Base-by-base conservation (phyloP, 2,797 vertebrate species). In the Smutsia gigantea region DNA sequence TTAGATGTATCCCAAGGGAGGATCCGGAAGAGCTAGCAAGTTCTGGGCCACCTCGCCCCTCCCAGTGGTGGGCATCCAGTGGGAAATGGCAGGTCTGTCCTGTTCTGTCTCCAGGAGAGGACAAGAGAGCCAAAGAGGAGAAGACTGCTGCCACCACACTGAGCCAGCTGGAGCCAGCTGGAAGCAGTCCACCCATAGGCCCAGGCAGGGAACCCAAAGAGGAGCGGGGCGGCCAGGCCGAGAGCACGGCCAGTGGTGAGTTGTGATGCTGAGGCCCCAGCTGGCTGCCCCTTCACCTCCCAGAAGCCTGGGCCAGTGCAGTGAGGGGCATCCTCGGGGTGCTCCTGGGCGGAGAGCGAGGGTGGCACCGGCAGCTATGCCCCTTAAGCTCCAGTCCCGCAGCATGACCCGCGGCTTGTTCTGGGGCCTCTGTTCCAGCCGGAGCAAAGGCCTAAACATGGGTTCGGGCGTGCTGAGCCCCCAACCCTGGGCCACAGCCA, bases 91-190 rank as follows among this genome's bases (percentile, higher is more conserved):
- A 90, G 81, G 91, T 87, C 75, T 93, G 31, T 78, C 83, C 34
- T 82, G 31, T 91, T 77, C 93, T 19, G 27, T 95, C 84, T 97
- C 66, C 93, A 0, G 0, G 95, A 98, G 98, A 96, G 49, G 89
- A 97, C 0, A 27, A 94, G 78, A 97, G 97, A 81, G 86, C 11
- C 7, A 19, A 25, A 0, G 79, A 93, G 42, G 96, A 90, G 39
- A 97, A 97, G 77, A 7, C 7, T 0, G 93, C 46, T 0, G 74
- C 68, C 0, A 55, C 96, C 29, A 17, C 5, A 0, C 63, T 25
- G 27, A 64, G 71, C 5, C 96, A 97, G 25, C 42, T 7, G 0
- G 97, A 96, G 10, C 93, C 94, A 4, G 86, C 5, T 0, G 83
- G 96, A 5, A 72, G 90, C 0, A 78, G 69, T 6, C 64, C 29